Conservation (phyloP, 1,140 invertebrate genomes). For the Spodoptera litura region DNA sequence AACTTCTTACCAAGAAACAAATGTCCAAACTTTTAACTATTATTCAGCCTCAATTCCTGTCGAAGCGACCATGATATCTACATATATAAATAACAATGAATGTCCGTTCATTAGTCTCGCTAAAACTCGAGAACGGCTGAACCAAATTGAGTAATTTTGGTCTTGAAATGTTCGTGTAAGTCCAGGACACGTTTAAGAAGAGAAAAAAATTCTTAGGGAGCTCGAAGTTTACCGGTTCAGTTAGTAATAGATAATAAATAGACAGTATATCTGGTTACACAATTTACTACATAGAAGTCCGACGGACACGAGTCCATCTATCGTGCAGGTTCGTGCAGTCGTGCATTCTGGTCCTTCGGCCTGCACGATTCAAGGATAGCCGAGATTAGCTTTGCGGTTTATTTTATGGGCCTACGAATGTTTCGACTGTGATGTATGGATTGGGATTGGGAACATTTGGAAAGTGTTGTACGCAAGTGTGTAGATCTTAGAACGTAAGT, state of each 20-base stretch:
- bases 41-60: not conserved
- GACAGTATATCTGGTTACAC: conserved; percentile 1
- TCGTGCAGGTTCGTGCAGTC: not conserved
- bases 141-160: no score
- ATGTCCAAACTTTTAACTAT: not conserved
- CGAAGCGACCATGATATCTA: not conserved
- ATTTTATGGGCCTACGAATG: conserved; percentile 39
- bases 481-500: no score
- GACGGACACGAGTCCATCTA: conserved; percentile 15
- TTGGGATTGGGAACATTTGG: not conserved
- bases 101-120: no score
- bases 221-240: no score
- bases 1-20: not conserved
- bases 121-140: no score
- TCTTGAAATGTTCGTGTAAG: no score
- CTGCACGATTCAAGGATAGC: conserved; percentile 34
- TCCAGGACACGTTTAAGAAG: no score
- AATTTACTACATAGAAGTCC: conserved; percentile 15
- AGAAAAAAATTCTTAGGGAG: no score
- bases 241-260: no score
- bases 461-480: no score
- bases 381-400: conserved; percentile 20
- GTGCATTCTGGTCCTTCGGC: conserved; percentile 26
- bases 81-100: no score
- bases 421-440: not conserved